Evolutionary conservation across 2,888 invertebrate species (phyloP), one percentile per base, ranked within the genome.

Genomic region (Calameuta idolon): DNA sequence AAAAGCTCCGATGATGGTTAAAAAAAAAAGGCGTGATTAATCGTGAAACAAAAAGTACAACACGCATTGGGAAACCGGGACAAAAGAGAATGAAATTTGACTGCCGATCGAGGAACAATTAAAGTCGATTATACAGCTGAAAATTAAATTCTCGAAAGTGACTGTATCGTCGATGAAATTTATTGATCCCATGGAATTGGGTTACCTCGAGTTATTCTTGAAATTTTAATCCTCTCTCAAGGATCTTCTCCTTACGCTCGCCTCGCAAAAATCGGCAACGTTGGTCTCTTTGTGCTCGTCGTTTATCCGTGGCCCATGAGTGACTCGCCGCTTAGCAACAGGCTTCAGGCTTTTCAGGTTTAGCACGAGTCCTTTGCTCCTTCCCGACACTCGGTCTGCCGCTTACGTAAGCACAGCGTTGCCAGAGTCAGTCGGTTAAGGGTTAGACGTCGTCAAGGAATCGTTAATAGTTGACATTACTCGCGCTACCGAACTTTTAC

Each of bases 301-400:
- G 15, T n/a, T 31, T 71, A 71, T 71, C 5, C 31, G 4, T 71
- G 71, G 31, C 31, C 12, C 31, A 31, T 34, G 71, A 71, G 71
- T 71, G 71, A 71, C 71, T 34, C 71, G 33, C 71, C 71, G 71
- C 71, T 71, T 71, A 71, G 71, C 71, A 71, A 71, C 71, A 71
- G 71, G 71, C 71, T 71, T 71, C 31, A 71, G 71, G 71, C 71
- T 71, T 71, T 71, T 71, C 71, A 71, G 71, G 71, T 71, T 71
- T 33, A 71, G 71, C 71, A 33, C 71, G 71, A 34, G 71, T 71
- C 71, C 31, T 71, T 71, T 71, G 71, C 71, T 71, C 71, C 71
- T 71, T 71, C 71, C n/a, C 71, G 71, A 71, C 34, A 71, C 71
- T 71, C 71, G 31, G 4, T 71, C 71, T 71, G 71, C 33, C 31